These are phyloP conservation scores for Pitangus sulphuratus DNA, from an alignment of 2,797 vertebrate genomes.

Conservation along the genomic window DNA sequence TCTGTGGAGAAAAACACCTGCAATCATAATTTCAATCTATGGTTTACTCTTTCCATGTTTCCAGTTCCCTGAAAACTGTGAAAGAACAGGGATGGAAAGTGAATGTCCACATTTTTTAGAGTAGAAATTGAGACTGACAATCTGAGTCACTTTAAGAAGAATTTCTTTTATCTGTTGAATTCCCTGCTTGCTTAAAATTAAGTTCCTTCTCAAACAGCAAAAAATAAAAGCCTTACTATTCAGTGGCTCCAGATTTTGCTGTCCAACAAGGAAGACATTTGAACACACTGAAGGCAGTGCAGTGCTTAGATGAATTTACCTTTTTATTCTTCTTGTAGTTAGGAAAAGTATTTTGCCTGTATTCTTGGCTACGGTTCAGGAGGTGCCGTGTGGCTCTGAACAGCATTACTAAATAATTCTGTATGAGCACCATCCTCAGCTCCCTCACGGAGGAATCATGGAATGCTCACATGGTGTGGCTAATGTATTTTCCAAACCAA, in stretches of 20 bases:
- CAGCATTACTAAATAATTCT: background rate
- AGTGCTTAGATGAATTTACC: background rate
- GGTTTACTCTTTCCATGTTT: background rate
- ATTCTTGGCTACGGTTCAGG: background rate
- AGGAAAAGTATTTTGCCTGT: background rate
- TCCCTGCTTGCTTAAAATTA: background rate
- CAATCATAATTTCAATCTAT: background rate
- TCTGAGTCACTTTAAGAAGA: background rate
- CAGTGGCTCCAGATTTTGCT: background rate
- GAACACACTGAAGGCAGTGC: background rate
- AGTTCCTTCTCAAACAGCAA: background rate
- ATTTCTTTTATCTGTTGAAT: background rate
- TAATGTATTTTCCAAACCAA: constrained; percentile 21
- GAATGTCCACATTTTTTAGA: background rate
- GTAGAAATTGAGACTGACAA: background rate
- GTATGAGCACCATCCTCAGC: background rate
- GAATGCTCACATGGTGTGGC: background rate
- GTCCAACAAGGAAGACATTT: background rate
- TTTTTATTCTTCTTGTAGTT: background rate
- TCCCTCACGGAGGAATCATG: background rate
- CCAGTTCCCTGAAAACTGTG: background rate
- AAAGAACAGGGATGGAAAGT: background rate
- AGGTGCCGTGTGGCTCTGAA: background rate
- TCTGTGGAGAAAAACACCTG: background rate
- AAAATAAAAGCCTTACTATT: background rate